Conservation (phyloP, 2,888 invertebrate species). For the Hemithea aestivaria region DNA sequence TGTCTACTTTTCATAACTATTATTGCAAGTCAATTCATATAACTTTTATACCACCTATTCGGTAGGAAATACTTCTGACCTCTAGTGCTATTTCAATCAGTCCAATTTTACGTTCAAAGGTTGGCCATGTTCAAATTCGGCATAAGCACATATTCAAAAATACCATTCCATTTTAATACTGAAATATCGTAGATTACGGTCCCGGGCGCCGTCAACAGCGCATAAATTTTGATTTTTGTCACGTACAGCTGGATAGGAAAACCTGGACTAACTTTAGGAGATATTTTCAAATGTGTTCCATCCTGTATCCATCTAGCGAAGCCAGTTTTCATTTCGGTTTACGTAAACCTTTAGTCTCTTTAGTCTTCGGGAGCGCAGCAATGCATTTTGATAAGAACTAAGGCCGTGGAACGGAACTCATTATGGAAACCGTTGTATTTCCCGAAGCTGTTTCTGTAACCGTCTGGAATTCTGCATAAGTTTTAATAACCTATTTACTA, state of each 20-base stretch:
- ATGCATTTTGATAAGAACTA: slow-evolving; percentile 22
- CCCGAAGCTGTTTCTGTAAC: slow-evolving; percentile 5
- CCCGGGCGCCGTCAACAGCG: slow-evolving; percentile 24
- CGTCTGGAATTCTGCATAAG: slow-evolving; percentile 43
- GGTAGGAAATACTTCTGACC: too few species aligned
- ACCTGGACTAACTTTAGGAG: slow-evolving; percentile 29
- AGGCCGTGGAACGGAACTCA: slow-evolving; percentile 20
- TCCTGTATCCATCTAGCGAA: slow-evolving; percentile 14
- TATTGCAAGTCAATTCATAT: too few species aligned
- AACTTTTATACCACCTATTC: too few species aligned
- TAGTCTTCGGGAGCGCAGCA: slow-evolving; percentile 22
- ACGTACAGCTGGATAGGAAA: slow-evolving; percentile 28
- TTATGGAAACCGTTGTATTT: slow-evolving; percentile 23
- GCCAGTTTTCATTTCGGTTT: slow-evolving; percentile 19
- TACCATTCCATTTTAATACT: slow-evolving; percentile 26
- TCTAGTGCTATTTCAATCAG: too few species aligned
- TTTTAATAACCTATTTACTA: slow-evolving; percentile 42
- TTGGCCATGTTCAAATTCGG: slow-evolving; percentile 18
- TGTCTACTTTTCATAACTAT: background rate
- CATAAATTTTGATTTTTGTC: slow-evolving; percentile 33
- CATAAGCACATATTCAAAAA: slow-evolving; percentile 18
- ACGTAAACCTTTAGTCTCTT: slow-evolving; percentile 21
- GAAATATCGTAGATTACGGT: slow-evolving; percentile 27
- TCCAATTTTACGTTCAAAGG: too few species aligned
- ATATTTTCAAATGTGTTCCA: slow-evolving; percentile 26